phyloP scores from a whole-genome alignment of 2,797 vertebrate species.

The Oreonectes daqikongensis region DNA sequence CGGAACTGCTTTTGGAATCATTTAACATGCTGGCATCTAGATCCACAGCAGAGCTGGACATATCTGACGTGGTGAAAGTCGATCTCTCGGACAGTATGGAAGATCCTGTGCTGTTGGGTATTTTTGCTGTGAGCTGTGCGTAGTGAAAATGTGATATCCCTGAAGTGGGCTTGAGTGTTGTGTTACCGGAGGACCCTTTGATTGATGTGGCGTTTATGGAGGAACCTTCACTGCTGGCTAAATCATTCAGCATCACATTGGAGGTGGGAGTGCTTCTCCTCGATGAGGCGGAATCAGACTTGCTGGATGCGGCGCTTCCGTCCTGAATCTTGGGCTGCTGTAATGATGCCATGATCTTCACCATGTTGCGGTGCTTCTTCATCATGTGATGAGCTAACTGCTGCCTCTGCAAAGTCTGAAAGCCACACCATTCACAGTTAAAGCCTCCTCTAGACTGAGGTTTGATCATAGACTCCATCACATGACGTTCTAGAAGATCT shows the following conservation, averaged over 20 bases:
- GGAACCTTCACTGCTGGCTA: constrained; percentile 75
- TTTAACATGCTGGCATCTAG: constrained; percentile 86
- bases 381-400: constrained; percentile 95
- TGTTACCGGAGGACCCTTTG: constrained; percentile 74
- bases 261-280: constrained; percentile 82
- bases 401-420: constrained; percentile 90
- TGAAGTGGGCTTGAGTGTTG: constrained; percentile 75
- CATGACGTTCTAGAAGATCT: constrained; percentile 82
- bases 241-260: constrained; percentile 76
- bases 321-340: constrained; percentile 81
- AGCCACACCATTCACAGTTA: constrained; percentile 97
- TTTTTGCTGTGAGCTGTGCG: constrained; percentile 85
- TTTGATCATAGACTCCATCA: constrained; percentile 88
- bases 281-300: constrained; percentile 78
- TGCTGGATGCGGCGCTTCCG: constrained; percentile 75
- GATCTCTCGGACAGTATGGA: constrained; percentile 90
- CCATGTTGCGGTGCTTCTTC: constrained; percentile 95
- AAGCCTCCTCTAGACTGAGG: constrained; percentile 89
- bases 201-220: constrained; percentile 67
- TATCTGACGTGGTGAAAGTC: constrained; percentile 82
- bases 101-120: constrained; percentile 86
- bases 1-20: constrained; percentile 90
- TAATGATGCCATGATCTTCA: constrained; percentile 89
- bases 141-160: constrained; percentile 86
- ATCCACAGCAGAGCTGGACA: constrained; percentile 80